These are phyloP conservation scores for Scelioninae gen. 2 DNA, from an alignment of 2,888 invertebrate species.

Conservation along the genomic window DNA sequence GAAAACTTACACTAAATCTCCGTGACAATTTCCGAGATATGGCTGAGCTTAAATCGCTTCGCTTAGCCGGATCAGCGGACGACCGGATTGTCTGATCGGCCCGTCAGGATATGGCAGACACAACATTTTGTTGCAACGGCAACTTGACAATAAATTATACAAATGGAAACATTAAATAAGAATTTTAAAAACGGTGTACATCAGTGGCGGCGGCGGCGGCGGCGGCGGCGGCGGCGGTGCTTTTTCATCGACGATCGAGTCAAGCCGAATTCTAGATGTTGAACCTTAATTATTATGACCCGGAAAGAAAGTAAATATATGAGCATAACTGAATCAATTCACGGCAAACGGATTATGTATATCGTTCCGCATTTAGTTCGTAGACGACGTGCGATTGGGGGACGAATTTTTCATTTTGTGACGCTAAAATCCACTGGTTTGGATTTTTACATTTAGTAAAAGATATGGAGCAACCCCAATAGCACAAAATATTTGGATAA, in stretches of 20 bases:
- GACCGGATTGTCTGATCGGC: constrained; percentile 18
- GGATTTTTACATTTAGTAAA: no score
- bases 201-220: no score
- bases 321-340: constrained; percentile 26
- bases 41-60: constrained; percentile 71
- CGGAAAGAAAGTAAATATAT: constrained; percentile 33
- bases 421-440: no score
- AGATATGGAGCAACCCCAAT: no score
- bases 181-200: no score
- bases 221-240: constrained; percentile 6
- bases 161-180: constrained; percentile 35
- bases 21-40: constrained; percentile 64
- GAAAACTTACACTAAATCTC: constrained; percentile 33
- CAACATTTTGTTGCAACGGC: constrained; percentile 54
- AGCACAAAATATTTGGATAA: no score
- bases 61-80: constrained; percentile 71
- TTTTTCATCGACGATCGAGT: constrained; percentile 45
- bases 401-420: no score
- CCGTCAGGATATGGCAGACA: constrained; percentile 37
- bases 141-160: constrained; percentile 45
- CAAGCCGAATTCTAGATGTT: constrained; percentile 55
- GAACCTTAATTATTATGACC: constrained; percentile 36
- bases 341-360: background rate
- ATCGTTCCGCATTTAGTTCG: no score
- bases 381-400: no score